Percentiles rank a stretch among this genome's conserved stretches.
These are phyloP conservation scores for Taurulus bubalis DNA, from an alignment of 2,113 vertebrate species.

Conservation along the genomic window DNA sequence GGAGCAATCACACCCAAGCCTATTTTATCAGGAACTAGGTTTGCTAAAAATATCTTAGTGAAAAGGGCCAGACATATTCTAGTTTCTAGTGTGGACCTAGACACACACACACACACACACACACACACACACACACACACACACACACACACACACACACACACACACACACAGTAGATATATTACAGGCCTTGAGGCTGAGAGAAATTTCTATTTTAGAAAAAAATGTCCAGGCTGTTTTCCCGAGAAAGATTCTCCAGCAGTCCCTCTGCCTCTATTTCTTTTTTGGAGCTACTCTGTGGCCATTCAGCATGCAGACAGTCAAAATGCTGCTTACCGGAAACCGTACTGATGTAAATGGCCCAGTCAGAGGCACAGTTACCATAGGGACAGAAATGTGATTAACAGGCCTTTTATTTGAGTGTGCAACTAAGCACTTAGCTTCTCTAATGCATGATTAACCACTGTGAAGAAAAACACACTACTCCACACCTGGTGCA, in stretches of 20 bases:
- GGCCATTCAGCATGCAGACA: conserved; percentile 35
- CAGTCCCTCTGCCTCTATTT: neutral
- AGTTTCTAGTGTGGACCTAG: conserved; percentile 39
- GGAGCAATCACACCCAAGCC: conserved; percentile 35
- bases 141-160: conserved; percentile 19
- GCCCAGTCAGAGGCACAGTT: conserved; percentile 48
- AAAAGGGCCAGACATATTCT: conserved; percentile 57
- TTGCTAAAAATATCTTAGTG: conserved; percentile 69
- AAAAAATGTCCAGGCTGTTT: conserved; percentile 40
- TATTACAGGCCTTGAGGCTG: conserved; percentile 33
- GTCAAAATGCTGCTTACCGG: conserved; percentile 63
- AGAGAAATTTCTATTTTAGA: conserved; percentile 70
- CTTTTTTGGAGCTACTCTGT: conserved; percentile 29
- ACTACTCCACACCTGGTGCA: conserved; percentile 46
- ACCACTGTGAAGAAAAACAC: conserved; percentile 32
- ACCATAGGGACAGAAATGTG: conserved; percentile 69
- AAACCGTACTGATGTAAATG: conserved; percentile 52
- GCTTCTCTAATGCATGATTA: conserved; percentile 55
- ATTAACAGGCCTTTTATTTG: conserved; percentile 67
- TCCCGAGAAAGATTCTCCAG: conserved; percentile 35
- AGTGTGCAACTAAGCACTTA: conserved; percentile 68
- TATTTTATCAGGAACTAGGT: conserved; percentile 55
- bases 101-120: neutral
- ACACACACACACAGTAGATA: conserved; percentile 36
- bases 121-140: neutral